These are phyloP conservation scores for Trinectes maculatus DNA, from an alignment of 2,113 vertebrate species.

Conservation along the genomic window DNA sequence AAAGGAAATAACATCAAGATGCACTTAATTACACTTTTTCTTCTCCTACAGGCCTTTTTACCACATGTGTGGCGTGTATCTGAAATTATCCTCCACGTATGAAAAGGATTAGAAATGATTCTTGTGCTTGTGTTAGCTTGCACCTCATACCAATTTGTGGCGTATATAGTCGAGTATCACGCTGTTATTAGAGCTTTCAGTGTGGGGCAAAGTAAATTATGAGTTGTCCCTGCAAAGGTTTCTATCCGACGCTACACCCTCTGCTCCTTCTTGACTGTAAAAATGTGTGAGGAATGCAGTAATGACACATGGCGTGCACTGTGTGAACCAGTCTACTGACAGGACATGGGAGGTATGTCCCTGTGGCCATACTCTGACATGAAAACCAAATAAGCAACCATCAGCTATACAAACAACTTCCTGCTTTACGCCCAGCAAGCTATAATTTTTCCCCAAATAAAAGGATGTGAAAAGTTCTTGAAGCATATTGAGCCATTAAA, in stretches of 20 bases:
- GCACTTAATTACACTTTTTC: slow-evolving; percentile 74
- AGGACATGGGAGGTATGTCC: slow-evolving; percentile 59
- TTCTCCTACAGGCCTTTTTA: slow-evolving; percentile 66
- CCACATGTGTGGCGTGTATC: slow-evolving; percentile 78
- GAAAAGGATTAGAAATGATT: slow-evolving; percentile 65
- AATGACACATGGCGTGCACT: slow-evolving; percentile 65
- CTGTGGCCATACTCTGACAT: slow-evolving; percentile 66
- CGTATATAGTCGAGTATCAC: slow-evolving; percentile 64
- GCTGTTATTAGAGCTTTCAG: slow-evolving; percentile 70
- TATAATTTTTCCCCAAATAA: slow-evolving; percentile 66
- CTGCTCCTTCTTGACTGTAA: slow-evolving; percentile 54
- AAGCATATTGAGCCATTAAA: slow-evolving; percentile 41
- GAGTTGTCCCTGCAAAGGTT: slow-evolving; percentile 62
- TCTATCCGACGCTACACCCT: slow-evolving; percentile 61
- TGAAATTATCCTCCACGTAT: slow-evolving; percentile 75
- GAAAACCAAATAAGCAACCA: slow-evolving; percentile 61
- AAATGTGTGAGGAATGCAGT: slow-evolving; percentile 75
- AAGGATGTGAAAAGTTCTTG: slow-evolving; percentile 40
- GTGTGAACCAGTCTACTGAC: slow-evolving; percentile 43
- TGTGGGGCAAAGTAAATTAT: slow-evolving; percentile 54
- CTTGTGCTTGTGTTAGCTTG: slow-evolving; percentile 75
- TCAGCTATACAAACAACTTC: slow-evolving; percentile 64
- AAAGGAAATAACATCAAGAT: slow-evolving; percentile 75
- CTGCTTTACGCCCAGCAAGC: slow-evolving; percentile 58
- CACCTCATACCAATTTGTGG: slow-evolving; percentile 71